Evolutionary conservation across 2,113 vertebrate genomes (phyloP), one percentile per base, ranked within the genome.

Genomic region (Otocyon megalotis): DNA sequence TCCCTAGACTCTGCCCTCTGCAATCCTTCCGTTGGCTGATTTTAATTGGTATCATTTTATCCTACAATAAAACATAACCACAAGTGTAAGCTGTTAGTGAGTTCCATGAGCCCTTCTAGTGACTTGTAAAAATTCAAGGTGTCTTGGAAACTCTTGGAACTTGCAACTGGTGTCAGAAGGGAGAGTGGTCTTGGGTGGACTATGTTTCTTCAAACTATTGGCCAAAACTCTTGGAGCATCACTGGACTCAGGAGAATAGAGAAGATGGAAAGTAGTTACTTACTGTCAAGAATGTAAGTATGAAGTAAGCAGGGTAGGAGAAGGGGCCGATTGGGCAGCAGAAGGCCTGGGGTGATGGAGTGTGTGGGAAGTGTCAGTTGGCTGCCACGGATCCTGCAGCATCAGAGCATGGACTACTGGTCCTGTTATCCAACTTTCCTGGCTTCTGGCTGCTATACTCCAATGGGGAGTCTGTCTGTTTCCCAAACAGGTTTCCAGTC

Each of bases 341-440:
- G 32, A 48, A 19, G 2, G 5, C 7, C 22, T 37, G 32, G 2
- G 8, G 1, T 24, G 9, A 69, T 13, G 71, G 17, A 50, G 3
- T 24, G 53, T n/a, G 6, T 5, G 53, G 19, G 28, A 37, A 43
- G 30, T 35, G 10, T 6, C 32, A 4, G 8, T 32, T 30, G 22
- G 28, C 5, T 15, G 16, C 0, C 7, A 5, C 5, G 10, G 15
- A 26, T 16, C 4, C 22, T 54, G 24, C 0, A n/a, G 20, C 4
- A 30, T 43, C 9, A 16, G 9, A 35, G 16, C 1, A 7, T 43
- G 60, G 30, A 48, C 50, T 43, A 22, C 3, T 35, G 12, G 28
- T 88, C 26, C 9, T 2, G 1, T 37, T 65, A 30, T 50, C n/a
- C 15, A 15, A 0, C 9, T n/a, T 10, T 65, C n/a, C 28, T n/a